These are phyloP conservation scores for Lagorchestes hirsutus DNA, from an alignment of 2,797 vertebrate genomes.

Conservation along the genomic window DNA sequence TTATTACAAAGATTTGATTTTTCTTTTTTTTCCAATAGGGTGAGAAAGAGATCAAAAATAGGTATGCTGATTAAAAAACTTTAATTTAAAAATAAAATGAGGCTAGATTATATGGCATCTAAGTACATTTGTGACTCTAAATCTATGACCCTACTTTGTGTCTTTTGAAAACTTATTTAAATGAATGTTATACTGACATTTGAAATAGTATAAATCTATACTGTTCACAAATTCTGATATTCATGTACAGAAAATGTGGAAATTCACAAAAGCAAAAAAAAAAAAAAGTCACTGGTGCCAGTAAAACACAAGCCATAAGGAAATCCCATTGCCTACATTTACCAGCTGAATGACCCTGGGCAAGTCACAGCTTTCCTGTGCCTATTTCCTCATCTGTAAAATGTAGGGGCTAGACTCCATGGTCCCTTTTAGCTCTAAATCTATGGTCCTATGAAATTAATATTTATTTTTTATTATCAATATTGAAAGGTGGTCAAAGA, in stretches of 20 bases:
- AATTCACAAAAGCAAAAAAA: neutral
- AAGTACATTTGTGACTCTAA: neutral
- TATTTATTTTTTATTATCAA: too few species aligned
- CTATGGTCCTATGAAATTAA: neutral
- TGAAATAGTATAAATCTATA: neutral
- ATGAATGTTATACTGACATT: neutral
- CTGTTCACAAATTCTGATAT: neutral
- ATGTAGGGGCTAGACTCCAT: neutral
- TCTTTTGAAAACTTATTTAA: neutral
- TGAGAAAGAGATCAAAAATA: neutral
- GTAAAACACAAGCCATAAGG: neutral
- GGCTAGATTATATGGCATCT: neutral
- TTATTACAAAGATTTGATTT: neutral
- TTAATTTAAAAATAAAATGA: neutral
- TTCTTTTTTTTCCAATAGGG: neutral
- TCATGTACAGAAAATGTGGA: neutral
- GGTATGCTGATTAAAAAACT: neutral
- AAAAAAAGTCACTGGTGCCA: neutral
- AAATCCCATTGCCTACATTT: neutral
- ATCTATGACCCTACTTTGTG: neutral
- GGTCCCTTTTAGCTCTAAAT: neutral
- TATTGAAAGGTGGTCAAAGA: neutral
- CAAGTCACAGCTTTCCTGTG: neutral
- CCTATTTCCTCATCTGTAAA: neutral
- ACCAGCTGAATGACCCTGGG: neutral